Conservation (phyloP, 2,797 vertebrate genomes). For the Phoeniculus purpureus region DNA sequence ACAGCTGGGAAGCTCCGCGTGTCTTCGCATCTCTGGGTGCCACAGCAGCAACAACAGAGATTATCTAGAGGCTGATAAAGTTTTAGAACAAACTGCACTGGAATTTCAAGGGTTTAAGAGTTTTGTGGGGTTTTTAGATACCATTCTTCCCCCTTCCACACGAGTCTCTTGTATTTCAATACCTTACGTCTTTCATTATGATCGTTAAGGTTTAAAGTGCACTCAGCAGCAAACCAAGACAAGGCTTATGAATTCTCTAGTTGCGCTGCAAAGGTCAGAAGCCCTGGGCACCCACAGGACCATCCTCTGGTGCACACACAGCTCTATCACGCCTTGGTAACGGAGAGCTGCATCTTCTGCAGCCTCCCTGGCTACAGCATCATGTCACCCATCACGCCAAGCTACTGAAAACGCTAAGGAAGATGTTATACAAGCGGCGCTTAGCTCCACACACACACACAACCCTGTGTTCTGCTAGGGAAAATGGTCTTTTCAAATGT, state of each 20-base stretch:
- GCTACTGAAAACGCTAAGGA: neutral
- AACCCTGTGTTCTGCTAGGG: neutral
- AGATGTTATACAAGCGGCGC: neutral
- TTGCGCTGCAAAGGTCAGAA: neutral
- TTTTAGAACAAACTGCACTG: neutral
- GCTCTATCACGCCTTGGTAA: neutral
- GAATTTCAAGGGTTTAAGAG: neutral
- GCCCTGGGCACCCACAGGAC: too few relatives aligned
- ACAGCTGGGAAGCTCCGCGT: neutral
- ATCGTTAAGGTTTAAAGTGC: neutral
- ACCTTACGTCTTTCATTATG: neutral
- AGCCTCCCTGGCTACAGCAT: neutral
- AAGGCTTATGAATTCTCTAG: neutral
- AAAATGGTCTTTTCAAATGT: slow-evolving; percentile 13
- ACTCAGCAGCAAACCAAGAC: neutral
- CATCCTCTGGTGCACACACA: too few relatives aligned
- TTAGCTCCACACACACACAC: neutral
- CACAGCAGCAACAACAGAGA: neutral
- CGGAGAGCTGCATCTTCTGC: neutral
- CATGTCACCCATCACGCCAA: neutral
- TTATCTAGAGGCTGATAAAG: rapidly evolving
- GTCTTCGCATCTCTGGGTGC: neutral
- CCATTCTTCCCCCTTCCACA: rapidly evolving
- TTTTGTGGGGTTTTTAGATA: neutral
- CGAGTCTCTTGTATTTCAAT: neutral